Evolutionary conservation across 2,113 vertebrate species (phyloP), one percentile per base, ranked within the genome.

Genomic region (Sylvietta virens): DNA sequence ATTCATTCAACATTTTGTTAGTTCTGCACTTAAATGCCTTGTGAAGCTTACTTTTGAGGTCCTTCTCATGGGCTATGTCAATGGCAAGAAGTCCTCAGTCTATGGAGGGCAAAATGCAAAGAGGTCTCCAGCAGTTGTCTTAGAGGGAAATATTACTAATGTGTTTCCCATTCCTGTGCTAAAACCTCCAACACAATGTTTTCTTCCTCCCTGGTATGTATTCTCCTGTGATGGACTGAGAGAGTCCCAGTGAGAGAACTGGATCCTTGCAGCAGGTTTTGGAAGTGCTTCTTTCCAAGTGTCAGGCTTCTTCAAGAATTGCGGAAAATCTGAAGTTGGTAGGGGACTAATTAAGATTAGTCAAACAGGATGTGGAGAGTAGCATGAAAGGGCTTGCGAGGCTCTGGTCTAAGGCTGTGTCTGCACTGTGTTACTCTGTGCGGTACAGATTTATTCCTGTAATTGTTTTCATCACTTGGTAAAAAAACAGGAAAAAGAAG

Each of bases 1-100:
- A 94, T 93, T 86, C 95, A 96, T 95, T 97, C 92, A 93, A 70
- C 62, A 66, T 95, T 96, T 96, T 96, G 95, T 95, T 94, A 91
- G 94, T 88, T 91, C 96, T 96, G 92, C 71, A 67, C 77, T 96
- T 94, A 66, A 66, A 42, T n/a, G 12, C 57, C 31, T 74, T 82
- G 69, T 65, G 71, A 94, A 81, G 28, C 69, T 57, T 86, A 56
- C n/a, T 81, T 86, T 56, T 65, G 82, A 92, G 95, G 88, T 96
- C 62, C 81, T 88, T 88, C 78, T 82, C 57, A 37, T 8, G 53
- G 44, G 11, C 42, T 76, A 10, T 81, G 39, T 53, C 54, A 80
- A 42, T 56, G n/a, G 50, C n/a, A 81, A 87, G 67, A 62, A 40
- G 47, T 81, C 53, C 66, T 90, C 71, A 69, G 11, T 81, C 60